These are phyloP conservation scores for Nothobranchius furzeri DNA, from an alignment of 2,113 vertebrate species.

Conservation along the genomic window DNA sequence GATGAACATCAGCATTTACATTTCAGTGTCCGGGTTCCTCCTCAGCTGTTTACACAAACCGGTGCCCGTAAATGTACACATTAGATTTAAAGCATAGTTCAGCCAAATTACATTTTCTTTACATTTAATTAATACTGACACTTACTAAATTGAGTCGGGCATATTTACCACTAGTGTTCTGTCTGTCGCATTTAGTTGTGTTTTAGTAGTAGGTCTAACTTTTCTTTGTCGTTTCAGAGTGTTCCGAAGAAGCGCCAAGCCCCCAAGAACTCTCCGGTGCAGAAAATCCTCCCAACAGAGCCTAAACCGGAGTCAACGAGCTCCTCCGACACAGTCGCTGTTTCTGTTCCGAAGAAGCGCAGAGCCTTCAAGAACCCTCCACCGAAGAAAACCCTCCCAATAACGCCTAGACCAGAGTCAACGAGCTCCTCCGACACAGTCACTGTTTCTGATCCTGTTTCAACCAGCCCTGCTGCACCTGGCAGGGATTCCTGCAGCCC, in stretches of 20 bases:
- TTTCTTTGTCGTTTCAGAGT: conserved; percentile 34
- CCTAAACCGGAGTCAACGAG: not conserved
- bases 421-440: not conserved
- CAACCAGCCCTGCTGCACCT: not conserved
- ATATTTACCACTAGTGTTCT: too few species aligned
- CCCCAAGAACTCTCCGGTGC: conserved; percentile 17
- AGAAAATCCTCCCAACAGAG: not conserved
- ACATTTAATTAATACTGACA: too few species aligned
- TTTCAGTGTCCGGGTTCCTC: too few species aligned
- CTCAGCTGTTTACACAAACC: too few species aligned
- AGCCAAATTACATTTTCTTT: not conserved
- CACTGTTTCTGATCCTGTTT: not conserved
- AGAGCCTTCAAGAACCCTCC: conserved; percentile 19
- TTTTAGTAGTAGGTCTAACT: too few species aligned
- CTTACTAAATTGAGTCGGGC: too few species aligned
- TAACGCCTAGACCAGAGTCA: not conserved
- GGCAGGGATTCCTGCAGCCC: not conserved
- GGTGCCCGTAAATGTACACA: too few species aligned
- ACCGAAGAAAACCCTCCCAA: not conserved
- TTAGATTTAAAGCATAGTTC: too few species aligned
- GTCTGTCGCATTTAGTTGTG: too few species aligned
- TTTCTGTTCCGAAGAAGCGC: conserved; percentile 32
- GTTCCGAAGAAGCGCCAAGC: conserved; percentile 35
- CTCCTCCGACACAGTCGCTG: not conserved
- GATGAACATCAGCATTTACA: too few species aligned